A percentile compares a stretch with the other conserved stretches of the same genome.
Conservation (phyloP, 2,888 invertebrate species). For the Drosophila paranaensis region DNA sequence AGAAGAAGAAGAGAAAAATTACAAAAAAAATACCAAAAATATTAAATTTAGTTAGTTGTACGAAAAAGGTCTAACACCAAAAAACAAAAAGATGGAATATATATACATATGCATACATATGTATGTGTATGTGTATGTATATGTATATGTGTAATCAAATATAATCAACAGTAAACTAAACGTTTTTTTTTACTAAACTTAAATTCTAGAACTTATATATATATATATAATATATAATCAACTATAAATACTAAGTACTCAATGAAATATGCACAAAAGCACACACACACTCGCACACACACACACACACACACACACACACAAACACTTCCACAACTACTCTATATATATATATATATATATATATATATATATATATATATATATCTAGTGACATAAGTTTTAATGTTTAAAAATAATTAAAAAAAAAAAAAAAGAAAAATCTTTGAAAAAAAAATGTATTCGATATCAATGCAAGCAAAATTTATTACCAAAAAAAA, state of each 20-base stretch:
- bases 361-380: conserved; percentile 13
- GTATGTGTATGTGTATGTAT: conserved; percentile 15
- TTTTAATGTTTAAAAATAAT: conserved; percentile 72
- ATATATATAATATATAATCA: conserved; percentile 25
- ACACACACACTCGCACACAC: neutral
- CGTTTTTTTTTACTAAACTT: conserved; percentile 51
- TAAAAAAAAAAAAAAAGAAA: too few relatives aligned
- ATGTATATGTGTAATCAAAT: conserved; percentile 42
- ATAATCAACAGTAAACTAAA: conserved; percentile 58
- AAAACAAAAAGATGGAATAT: neutral
- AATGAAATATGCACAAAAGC: conserved; percentile 5
- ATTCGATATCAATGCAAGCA: conserved; percentile 29
- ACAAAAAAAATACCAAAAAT: neutral
- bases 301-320: conserved; percentile 15
- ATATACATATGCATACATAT: conserved; percentile 6
- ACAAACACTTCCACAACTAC: conserved; percentile 49
- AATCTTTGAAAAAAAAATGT: conserved; percentile 5
- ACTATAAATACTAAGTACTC: conserved; percentile 45
- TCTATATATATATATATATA: conserved; percentile 12
- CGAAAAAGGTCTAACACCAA: conserved; percentile 66
- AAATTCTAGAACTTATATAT: conserved; percentile 41
- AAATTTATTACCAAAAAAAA: conserved; percentile 12
- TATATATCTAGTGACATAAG: conserved; percentile 38
- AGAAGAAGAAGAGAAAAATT: conserved; percentile 3
- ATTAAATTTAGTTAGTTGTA: conserved; percentile 52